Conservation (phyloP, 2,113 vertebrate genomes). For the Dasypus novemcinctus region DNA sequence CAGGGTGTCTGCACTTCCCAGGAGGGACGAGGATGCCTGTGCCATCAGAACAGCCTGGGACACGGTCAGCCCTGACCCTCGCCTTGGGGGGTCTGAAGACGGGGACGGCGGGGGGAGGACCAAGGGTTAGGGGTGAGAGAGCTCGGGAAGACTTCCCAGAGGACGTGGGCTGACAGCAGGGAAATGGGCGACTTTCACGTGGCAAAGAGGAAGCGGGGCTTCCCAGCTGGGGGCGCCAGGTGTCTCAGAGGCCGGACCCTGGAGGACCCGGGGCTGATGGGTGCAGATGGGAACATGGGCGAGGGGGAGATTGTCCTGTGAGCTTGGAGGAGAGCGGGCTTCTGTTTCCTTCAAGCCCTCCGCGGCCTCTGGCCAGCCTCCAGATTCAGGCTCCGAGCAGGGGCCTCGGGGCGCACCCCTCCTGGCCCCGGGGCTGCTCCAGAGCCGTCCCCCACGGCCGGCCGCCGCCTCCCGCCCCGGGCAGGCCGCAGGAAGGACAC, state of each 20-base stretch:
- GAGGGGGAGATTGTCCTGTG: neutral
- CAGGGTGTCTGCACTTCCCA: neutral
- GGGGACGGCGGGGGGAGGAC: neutral
- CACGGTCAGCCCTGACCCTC: neutral
- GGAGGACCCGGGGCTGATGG: neutral
- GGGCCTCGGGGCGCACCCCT: neutral
- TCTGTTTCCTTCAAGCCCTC: neutral
- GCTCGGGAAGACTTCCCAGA: neutral
- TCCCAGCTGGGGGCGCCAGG: neutral
- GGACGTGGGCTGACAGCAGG: neutral
- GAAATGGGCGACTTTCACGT: neutral
- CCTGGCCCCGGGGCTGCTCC: neutral
- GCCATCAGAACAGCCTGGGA: neutral
- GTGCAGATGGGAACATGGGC: neutral
- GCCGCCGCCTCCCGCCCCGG: constrained; percentile 57
- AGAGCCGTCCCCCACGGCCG: constrained; percentile 8
- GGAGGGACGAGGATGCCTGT: neutral
- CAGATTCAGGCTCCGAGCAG: neutral
- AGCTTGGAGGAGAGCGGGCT: constrained; percentile 7
- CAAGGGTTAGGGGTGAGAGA: neutral
- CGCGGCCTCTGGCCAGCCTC: neutral
- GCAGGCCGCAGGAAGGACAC: constrained; percentile 69
- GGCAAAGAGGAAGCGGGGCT: neutral
- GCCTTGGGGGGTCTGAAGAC: neutral
- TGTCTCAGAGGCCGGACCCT: neutral